Base-by-base conservation (phyloP, 2,888 invertebrate species). In the Oscheius sp. region DNA sequence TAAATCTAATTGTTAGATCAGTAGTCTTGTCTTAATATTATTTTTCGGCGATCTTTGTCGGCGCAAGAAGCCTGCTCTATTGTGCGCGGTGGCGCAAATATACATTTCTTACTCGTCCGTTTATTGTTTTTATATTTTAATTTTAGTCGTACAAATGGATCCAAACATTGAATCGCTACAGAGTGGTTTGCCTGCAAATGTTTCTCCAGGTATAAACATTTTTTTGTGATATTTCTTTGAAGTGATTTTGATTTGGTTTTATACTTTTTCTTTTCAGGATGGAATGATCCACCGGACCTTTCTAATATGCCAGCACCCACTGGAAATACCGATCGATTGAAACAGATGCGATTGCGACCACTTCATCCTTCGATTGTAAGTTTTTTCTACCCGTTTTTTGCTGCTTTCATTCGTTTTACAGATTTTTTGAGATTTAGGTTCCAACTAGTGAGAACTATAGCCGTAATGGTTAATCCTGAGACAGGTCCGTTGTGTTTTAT, bases 281-380 rank as follows among this genome's bases (percentile, higher is more conserved):
- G 54, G 54, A 54, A 54, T 33, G 54, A 54, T 20, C 54, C 54
- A 33, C 54, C 54, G 36, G 24, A n/a, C 33, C 32, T 54, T 5
- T 20, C 33, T n/a, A 33, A 32, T 32, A 20, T 6, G 14, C 17
- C 54, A 3, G 54, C 54, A 12, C 17, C 54, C 2, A 17, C 54
- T 2, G 36, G n/a, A 2, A 33, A 32, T 5, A 20, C 54, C 9
- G 24, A 17, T 33, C 54, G 22, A 17, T 20, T 54, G 33, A 54
- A 54, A 54, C 54, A 54, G 33, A 54, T 54, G 54, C 32, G 54
- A 17, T 33, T 17, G 20, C 54, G 54, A 33, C 54, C 33, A 1
- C 33, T 54, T 32, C 20, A 54, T n/a, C 54, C 54, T 6, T 54
- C 54, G 6, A 54, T 54, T 22, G 54, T 54, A 2, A 33, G 54